A percentile compares a stretch with the other conserved stretches of the same genome.
These are phyloP conservation scores for Caradrina kadenii DNA, from an alignment of 2,888 invertebrate species.

Conservation along the genomic window DNA sequence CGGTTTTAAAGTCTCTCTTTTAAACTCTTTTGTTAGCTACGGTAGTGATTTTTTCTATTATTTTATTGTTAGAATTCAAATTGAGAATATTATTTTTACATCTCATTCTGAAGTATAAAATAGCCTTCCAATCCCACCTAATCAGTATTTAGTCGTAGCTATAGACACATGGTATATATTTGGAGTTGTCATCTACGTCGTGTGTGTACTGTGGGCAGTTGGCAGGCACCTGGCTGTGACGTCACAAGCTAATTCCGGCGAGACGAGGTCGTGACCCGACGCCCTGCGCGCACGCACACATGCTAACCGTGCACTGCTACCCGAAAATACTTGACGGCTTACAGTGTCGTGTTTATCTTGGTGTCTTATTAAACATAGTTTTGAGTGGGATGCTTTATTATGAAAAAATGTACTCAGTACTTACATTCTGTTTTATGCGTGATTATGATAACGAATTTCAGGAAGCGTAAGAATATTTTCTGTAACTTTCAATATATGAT, in stretches of 20 bases:
- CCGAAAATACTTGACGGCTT: conserved; percentile 49
- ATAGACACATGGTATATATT: conserved; percentile 50
- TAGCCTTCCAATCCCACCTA: conserved; percentile 18
- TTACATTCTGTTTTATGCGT: background rate
- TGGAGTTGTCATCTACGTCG: conserved; percentile 69
- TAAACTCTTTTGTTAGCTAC: too few relatives aligned
- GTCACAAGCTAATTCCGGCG: conserved; percentile 83
- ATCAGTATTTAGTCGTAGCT: conserved; percentile 29
- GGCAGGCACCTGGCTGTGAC: conserved; percentile 79
- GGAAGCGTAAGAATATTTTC: background rate
- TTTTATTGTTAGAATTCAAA: too few relatives aligned
- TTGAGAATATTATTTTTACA: background rate
- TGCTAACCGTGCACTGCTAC: conserved; percentile 37
- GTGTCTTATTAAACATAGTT: conserved; percentile 21
- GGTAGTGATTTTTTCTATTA: too few relatives aligned
- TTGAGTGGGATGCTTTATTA: background rate
- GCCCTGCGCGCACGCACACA: conserved; percentile 76
- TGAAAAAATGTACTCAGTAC: background rate
- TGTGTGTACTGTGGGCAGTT: conserved; percentile 71
- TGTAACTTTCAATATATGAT: too few relatives aligned
- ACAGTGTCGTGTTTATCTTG: conserved; percentile 15
- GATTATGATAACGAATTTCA: background rate
- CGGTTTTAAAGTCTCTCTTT: too few relatives aligned
- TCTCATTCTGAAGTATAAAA: background rate
- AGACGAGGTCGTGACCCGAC: conserved; percentile 87